Conservation (phyloP, 2,797 vertebrate species). For the Acomys russatus region DNA sequence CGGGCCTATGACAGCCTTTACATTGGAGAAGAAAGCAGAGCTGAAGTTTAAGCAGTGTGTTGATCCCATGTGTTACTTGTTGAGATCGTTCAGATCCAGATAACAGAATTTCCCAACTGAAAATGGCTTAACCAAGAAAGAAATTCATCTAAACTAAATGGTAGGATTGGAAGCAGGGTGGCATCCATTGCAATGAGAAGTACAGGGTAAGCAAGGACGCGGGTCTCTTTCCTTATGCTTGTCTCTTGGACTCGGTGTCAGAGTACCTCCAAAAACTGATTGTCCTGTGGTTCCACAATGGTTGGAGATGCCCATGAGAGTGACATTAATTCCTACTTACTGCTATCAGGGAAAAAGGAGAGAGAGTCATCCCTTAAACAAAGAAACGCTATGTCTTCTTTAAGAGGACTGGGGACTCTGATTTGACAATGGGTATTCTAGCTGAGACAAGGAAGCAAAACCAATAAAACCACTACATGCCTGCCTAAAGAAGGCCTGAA, state of each 20-base stretch:
- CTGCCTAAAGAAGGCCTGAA: not conserved
- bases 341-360: not conserved
- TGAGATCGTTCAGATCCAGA: slow-evolving; percentile 40
- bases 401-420: not conserved
- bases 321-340: not conserved
- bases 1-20: slow-evolving; percentile 65
- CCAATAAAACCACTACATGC: not conserved
- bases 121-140: slow-evolving; percentile 18
- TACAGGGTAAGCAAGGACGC: not conserved
- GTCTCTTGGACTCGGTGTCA: not conserved
- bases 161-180: not conserved
- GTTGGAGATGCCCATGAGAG: not conserved
- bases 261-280: not conserved
- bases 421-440: not conserved
- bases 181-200: not conserved
- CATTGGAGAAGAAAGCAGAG: slow-evolving; percentile 70
- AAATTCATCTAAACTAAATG: slow-evolving; percentile 21
- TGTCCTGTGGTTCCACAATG: not conserved
- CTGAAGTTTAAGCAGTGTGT: slow-evolving; percentile 63
- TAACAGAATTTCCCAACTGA: slow-evolving; percentile 10
- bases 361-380: not conserved
- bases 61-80: slow-evolving; percentile 44
- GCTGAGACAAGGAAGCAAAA: not conserved
- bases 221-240: not conserved
- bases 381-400: not conserved